These are phyloP conservation scores for Prolemur simus DNA, from an alignment of 2,113 vertebrate species.

Conservation along the genomic window DNA sequence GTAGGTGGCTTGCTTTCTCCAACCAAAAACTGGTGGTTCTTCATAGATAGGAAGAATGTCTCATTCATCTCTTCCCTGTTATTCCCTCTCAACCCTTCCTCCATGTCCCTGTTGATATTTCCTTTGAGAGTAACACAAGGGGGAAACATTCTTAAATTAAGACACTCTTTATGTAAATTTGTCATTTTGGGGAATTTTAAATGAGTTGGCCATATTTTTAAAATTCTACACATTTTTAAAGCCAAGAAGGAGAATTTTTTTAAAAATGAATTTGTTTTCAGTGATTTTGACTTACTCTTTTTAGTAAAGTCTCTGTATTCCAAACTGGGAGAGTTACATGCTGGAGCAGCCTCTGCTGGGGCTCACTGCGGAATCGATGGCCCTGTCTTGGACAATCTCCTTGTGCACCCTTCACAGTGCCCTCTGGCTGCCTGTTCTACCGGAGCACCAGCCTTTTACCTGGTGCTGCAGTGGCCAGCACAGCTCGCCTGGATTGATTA, in stretches of 20 bases:
- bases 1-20: background rate
- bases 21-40: background rate
- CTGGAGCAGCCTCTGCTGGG: background rate
- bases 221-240: background rate
- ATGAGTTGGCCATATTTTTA: background rate
- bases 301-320: background rate
- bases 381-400: background rate
- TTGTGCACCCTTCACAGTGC: constrained; percentile 25
- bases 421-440: constrained; percentile 49
- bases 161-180: background rate
- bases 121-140: background rate
- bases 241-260: background rate
- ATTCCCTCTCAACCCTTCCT: background rate
- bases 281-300: background rate
- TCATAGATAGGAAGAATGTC: background rate
- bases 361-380: background rate
- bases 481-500: background rate
- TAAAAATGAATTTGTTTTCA: background rate
- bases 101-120: background rate
- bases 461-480: background rate
- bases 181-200: background rate
- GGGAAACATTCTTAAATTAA: background rate
- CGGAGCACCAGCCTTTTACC: background rate
- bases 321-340: background rate
- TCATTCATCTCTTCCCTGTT: background rate